phyloP scores from a whole-genome alignment of 2,113 vertebrate genomes.

The Thinocorus orbignyianus region DNA sequence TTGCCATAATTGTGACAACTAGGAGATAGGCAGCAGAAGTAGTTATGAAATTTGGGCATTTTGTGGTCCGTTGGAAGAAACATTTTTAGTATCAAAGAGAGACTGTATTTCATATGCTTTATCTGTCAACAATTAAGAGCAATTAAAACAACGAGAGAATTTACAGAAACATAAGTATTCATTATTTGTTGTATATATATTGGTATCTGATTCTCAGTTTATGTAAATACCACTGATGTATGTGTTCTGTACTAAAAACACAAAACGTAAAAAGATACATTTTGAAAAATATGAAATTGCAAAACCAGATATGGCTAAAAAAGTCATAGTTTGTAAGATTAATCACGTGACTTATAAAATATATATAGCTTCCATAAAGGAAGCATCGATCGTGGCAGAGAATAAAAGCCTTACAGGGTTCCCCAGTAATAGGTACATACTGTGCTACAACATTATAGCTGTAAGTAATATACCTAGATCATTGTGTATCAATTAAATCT shows the following conservation, averaged over 20 bases:
- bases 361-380: background rate
- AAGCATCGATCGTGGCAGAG: background rate
- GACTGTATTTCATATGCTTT: background rate
- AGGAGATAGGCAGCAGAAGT: background rate
- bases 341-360: background rate
- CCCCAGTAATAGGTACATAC: background rate
- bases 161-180: background rate
- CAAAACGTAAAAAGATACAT: background rate
- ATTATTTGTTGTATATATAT: background rate
- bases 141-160: background rate
- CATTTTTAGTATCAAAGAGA: background rate
- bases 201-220: background rate
- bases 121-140: background rate
- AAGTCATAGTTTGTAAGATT: background rate
- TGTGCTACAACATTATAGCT: background rate
- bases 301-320: background rate
- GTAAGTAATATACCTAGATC: background rate
- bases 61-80: background rate
- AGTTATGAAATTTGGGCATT: background rate
- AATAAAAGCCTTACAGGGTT: background rate
- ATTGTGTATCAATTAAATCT: background rate
- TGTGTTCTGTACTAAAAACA: background rate
- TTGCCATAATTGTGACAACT: background rate
- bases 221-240: background rate
- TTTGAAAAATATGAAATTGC: background rate